Conservation (phyloP, 2,113 vertebrate genomes). For the Rhinichthys klamathensis region DNA sequence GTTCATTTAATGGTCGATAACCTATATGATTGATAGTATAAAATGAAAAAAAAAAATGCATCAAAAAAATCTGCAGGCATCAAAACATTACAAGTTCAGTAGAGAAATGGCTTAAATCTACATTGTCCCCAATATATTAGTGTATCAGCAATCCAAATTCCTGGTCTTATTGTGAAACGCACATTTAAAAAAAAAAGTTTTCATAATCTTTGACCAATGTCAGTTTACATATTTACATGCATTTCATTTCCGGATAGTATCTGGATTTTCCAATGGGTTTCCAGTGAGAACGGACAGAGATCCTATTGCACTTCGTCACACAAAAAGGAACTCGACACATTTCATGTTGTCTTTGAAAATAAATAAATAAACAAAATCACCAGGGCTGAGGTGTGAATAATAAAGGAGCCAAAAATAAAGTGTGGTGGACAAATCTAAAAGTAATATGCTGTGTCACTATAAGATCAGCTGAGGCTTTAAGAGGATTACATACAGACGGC, state of each 20-base stretch:
- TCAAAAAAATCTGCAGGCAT: not conserved
- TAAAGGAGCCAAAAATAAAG: not conserved
- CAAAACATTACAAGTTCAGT: not conserved
- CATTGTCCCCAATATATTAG: no score
- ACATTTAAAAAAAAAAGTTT: not conserved
- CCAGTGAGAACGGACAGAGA: not conserved
- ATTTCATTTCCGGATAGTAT: not conserved
- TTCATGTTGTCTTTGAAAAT: no score
- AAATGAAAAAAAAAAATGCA: no score
- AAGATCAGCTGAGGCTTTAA: not conserved
- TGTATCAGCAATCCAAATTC: no score
- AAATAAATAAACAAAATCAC: not conserved
- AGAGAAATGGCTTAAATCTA: not conserved
- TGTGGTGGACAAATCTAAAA: not conserved
- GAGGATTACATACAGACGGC: slow-evolving; percentile 1
- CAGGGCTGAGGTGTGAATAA: not conserved
- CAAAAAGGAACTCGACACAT: not conserved
- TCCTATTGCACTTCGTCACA: not conserved
- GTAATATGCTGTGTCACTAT: slow-evolving; percentile 8
- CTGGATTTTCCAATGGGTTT: not conserved
- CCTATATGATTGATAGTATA: not conserved
- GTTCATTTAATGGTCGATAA: not conserved
- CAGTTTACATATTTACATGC: not conserved
- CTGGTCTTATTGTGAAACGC: no score
- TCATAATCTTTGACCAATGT: not conserved